Evolutionary conservation across 2,797 vertebrate genomes (phyloP).

Genomic region (Sebastes paucispinis): DNA sequence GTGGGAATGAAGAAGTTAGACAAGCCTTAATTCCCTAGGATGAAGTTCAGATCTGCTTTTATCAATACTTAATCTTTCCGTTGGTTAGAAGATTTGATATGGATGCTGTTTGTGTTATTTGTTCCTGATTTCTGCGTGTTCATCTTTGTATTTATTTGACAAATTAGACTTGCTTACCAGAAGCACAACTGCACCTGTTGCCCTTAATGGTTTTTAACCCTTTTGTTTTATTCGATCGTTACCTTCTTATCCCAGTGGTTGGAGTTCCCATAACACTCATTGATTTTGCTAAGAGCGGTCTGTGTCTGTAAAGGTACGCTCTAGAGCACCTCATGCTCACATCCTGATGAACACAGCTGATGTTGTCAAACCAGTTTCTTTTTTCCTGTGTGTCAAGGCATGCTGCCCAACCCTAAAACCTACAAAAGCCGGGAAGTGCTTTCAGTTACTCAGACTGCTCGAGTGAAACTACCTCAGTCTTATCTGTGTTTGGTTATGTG

Average conservation of each 20-base stretch:
- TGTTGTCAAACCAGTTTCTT: constrained; percentile 76
- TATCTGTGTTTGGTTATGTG: constrained; percentile 27
- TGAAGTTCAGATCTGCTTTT: background rate
- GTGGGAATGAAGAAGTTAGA: background rate
- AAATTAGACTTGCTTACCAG: background rate
- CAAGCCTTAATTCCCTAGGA: background rate
- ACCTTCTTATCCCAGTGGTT: background rate
- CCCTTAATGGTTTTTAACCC: background rate
- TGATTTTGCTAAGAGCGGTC: background rate
- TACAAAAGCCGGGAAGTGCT: constrained; percentile 50
- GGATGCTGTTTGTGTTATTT: background rate
- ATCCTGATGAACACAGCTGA: constrained; percentile 38
- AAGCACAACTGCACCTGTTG: background rate
- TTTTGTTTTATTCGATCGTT: background rate
- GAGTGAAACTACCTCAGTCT: constrained; percentile 40
- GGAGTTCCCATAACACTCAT: background rate
- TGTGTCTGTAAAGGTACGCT: constrained; percentile 20
- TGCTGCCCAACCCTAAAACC: constrained; percentile 69
- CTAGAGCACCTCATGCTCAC: background rate
- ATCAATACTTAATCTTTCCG: background rate
- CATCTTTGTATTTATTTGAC: background rate
- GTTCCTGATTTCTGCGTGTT: background rate
- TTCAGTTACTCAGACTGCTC: constrained; percentile 26
- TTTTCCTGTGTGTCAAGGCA: constrained; percentile 35
- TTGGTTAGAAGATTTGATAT: background rate